Percentiles rank a stretch among this genome's conserved stretches.
Conservation (phyloP, 2,113 vertebrate species). For the Oophaga pumilio region DNA sequence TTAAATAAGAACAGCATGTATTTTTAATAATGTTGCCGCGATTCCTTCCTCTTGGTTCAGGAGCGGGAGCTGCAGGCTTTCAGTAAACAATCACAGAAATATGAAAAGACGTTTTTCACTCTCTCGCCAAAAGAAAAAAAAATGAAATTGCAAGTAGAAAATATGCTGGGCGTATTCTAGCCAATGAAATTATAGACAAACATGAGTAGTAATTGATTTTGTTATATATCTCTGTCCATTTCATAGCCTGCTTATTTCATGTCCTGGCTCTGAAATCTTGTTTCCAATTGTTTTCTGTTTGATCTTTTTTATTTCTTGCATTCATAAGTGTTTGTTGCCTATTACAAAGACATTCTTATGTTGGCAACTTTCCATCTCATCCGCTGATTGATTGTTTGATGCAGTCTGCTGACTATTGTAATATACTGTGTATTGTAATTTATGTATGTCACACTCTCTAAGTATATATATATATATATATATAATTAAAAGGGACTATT, state of each 20-base stretch:
- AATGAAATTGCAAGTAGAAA: constrained; percentile 21
- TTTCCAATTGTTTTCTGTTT: constrained; percentile 41
- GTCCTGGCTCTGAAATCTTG: constrained; percentile 42
- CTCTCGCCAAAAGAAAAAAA: constrained; percentile 4
- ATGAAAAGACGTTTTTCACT: constrained; percentile 25
- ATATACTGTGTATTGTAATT: not conserved
- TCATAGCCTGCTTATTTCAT: constrained; percentile 45
- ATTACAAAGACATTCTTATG: constrained; percentile 21
- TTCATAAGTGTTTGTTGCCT: constrained; percentile 25
- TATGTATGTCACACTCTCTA: not conserved
- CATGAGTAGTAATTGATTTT: constrained; percentile 52
- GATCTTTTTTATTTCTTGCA: constrained; percentile 29
- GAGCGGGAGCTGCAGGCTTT: not conserved
- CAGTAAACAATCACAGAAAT: constrained; percentile 37
- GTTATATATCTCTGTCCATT: constrained; percentile 48
- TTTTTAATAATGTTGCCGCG: constrained; percentile 38
- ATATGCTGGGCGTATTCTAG: constrained; percentile 17
- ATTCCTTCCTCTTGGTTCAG: not conserved
- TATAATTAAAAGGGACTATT: no score
- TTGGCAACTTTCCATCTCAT: constrained; percentile 20
- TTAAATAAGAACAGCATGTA: constrained; percentile 28
- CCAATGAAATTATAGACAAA: constrained; percentile 50
- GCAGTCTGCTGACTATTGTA: not conserved
- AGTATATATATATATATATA: not conserved
- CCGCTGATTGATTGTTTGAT: constrained; percentile 15